Evolutionary conservation across 2,888 invertebrate genomes (phyloP).

Genomic region (Tinea trinotella): DNA sequence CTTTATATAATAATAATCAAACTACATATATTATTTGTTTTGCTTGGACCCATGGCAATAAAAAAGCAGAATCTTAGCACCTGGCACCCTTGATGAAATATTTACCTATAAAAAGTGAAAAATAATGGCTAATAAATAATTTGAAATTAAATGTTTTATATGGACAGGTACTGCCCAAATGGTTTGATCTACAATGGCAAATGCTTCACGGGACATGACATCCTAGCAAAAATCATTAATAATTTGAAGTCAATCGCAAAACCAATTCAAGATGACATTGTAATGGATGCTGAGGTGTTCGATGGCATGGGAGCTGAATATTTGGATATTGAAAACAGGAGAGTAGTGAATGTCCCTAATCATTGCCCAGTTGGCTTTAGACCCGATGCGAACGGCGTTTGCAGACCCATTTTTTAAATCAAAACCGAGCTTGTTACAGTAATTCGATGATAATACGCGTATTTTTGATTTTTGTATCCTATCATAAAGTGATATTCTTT

Average conservation of each 20-base stretch:
- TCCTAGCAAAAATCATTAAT: neutral
- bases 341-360: conserved; percentile 12
- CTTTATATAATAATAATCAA: too few relatives aligned
- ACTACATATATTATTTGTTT: too few relatives aligned
- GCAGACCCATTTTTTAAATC: conserved; percentile 10
- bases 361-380: conserved; percentile 24
- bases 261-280: neutral
- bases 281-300: neutral
- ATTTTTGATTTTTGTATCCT: too few relatives aligned
- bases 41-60: too few relatives aligned
- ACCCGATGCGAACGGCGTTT: conserved; percentile 19
- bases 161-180: neutral
- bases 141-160: too few relatives aligned
- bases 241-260: neutral
- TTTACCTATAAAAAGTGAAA: too few relatives aligned
- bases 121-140: too few relatives aligned
- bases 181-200: neutral
- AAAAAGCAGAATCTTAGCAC: too few relatives aligned
- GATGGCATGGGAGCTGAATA: neutral
- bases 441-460: too few relatives aligned
- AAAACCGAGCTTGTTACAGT: too few relatives aligned
- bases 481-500: too few relatives aligned
- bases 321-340: neutral
- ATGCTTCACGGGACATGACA: neutral
- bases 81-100: too few relatives aligned